These are phyloP conservation scores for Acropternis orthonyx DNA, from an alignment of 2,797 vertebrate genomes.

Conservation along the genomic window DNA sequence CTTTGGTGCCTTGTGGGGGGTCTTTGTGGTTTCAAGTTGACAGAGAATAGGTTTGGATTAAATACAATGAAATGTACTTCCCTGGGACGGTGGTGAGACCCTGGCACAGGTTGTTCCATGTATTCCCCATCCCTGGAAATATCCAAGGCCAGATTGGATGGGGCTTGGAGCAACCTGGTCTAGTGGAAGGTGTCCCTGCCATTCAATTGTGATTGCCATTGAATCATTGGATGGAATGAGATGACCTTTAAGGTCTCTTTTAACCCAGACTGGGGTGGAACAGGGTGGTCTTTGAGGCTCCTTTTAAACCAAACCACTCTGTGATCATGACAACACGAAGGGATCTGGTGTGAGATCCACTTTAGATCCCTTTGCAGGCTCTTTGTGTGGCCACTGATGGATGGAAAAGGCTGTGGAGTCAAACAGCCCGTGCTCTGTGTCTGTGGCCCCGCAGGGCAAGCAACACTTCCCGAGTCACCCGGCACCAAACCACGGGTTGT, in stretches of 20 bases:
- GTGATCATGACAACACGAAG: neutral
- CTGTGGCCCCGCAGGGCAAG: neutral
- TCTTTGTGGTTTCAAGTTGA: neutral
- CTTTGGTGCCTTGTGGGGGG: neutral
- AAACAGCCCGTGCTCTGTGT: neutral
- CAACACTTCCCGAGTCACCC: neutral
- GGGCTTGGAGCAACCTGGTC: rapidly evolving
- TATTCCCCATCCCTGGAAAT: neutral
- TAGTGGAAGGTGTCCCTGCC: neutral
- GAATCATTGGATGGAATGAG: neutral
- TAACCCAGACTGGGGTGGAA: neutral
- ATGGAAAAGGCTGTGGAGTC: neutral
- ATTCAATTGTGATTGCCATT: no score
- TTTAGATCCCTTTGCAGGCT: neutral
- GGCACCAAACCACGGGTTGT: neutral
- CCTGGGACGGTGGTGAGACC: neutral
- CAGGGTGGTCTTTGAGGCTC: neutral
- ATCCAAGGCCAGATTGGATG: neutral
- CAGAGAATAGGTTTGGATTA: neutral
- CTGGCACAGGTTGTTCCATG: neutral
- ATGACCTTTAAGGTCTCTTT: neutral
- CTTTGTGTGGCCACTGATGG: neutral
- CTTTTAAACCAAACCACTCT: neutral
- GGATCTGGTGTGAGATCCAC: neutral
- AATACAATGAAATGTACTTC: neutral